phyloP scores from a whole-genome alignment of 1,140 invertebrate species.

The Agrilus planipennis region DNA sequence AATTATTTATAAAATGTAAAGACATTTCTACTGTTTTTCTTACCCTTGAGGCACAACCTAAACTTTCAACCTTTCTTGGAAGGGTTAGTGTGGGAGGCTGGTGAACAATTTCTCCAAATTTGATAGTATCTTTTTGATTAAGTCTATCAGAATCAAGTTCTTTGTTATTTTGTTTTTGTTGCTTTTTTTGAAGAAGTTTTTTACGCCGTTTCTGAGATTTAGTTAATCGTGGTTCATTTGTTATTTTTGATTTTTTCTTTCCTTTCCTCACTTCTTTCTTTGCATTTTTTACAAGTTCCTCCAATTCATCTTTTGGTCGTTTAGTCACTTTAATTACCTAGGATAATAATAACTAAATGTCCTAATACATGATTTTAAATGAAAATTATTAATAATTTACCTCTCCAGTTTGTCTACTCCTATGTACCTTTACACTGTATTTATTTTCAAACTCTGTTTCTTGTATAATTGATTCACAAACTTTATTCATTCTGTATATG shows the following conservation, averaged over 20 bases:
- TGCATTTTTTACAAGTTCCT: slow-evolving; percentile 28
- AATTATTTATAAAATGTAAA: neutral
- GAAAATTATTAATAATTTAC: slow-evolving; percentile 11
- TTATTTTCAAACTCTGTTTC: slow-evolving; percentile 43
- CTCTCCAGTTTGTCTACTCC: slow-evolving; percentile 35
- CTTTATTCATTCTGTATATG: slow-evolving; percentile 35
- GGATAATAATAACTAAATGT: too few relatives aligned
- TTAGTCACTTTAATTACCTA: slow-evolving; percentile 34
- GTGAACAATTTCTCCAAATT: slow-evolving; percentile 56
- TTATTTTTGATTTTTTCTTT: slow-evolving; percentile 19
- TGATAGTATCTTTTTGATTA: slow-evolving; percentile 40
- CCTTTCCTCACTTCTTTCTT: slow-evolving; percentile 35
- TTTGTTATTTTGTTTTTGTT: slow-evolving; percentile 27
- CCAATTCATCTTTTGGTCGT: slow-evolving; percentile 34
- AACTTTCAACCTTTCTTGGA: slow-evolving; percentile 36
- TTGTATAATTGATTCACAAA: slow-evolving; percentile 36
- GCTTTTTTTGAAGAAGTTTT: slow-evolving; percentile 37
- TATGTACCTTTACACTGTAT: slow-evolving; percentile 39
- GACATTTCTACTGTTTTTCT: slow-evolving; percentile 9
- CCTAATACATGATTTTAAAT: neutral
- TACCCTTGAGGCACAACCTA: slow-evolving; percentile 34
- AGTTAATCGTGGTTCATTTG: slow-evolving; percentile 25
- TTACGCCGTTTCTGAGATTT: slow-evolving; percentile 38
- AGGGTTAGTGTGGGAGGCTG: slow-evolving; percentile 46
- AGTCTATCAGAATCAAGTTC: slow-evolving; percentile 33